Percentiles rank a stretch among this genome's conserved stretches.
phyloP scores from a whole-genome alignment of 2,113 vertebrate genomes.

The Hippopotamus amphibius region DNA sequence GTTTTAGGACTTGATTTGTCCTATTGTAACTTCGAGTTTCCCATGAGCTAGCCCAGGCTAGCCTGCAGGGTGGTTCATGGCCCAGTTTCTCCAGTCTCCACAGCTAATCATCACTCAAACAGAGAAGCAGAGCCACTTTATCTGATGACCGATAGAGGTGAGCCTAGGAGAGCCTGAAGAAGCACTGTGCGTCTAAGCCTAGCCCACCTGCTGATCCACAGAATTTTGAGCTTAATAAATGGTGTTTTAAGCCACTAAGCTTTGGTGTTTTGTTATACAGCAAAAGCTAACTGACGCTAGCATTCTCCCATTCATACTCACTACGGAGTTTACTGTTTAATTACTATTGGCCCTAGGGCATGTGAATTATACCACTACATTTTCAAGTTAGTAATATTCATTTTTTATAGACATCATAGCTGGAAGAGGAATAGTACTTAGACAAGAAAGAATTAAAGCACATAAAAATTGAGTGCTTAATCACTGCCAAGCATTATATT shows the following conservation, averaged over 20 bases:
- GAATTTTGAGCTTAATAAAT: neutral
- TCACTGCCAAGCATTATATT: neutral
- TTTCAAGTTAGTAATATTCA: slow-evolving; percentile 11
- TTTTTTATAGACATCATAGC: neutral
- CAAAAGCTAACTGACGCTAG: neutral
- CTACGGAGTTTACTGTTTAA: neutral
- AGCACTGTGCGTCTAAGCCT: neutral
- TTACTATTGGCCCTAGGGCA: neutral
- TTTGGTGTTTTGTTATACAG: neutral
- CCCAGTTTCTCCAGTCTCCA: neutral
- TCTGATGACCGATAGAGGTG: neutral
- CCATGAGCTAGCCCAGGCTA: neutral
- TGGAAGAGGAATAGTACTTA: neutral
- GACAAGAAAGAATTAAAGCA: neutral
- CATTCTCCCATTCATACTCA: neutral
- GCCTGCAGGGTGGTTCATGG: neutral
- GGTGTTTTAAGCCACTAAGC: neutral
- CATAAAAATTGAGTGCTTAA: neutral
- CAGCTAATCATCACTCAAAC: neutral
- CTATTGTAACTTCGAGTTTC: neutral
- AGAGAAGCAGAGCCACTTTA: neutral
- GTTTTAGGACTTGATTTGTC: neutral
- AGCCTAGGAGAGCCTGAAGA: neutral
- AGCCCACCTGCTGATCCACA: neutral
- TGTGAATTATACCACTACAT: neutral